Percentiles rank a stretch among this genome's conserved stretches.
Evolutionary conservation across 2,797 vertebrate genomes (phyloP).

Genomic region (Alcedo quadribrachys): DNA sequence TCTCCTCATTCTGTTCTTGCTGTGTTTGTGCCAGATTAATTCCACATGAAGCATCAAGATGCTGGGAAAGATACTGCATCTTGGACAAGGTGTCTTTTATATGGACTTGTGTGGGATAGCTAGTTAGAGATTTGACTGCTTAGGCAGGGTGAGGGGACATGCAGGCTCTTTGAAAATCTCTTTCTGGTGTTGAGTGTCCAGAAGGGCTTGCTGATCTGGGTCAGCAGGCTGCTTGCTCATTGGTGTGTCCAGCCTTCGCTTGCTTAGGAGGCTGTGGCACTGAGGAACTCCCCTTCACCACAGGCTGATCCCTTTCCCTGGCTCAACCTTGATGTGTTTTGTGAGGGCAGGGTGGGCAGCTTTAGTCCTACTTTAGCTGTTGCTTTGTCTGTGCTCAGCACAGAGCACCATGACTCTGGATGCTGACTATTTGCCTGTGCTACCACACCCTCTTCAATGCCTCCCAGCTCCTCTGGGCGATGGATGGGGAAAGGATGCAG

Average conservation of each 20-base stretch:
- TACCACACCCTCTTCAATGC: neutral
- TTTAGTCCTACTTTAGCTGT: neutral
- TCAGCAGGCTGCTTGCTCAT: neutral
- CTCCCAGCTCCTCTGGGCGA: neutral
- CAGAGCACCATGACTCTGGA: accelerated
- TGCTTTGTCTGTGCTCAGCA: neutral
- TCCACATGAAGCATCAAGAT: neutral
- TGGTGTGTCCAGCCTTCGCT: neutral
- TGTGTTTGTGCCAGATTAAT: neutral
- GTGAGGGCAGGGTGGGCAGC: neutral
- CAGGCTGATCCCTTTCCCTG: neutral
- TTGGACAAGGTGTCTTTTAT: neutral
- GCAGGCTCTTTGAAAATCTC: neutral
- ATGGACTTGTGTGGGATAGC: neutral
- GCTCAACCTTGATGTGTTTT: accelerated
- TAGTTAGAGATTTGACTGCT: neutral
- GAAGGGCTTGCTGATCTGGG: neutral
- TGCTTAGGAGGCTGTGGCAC: neutral
- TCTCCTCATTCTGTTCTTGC: neutral
- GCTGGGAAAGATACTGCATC: neutral
- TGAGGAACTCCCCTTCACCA: neutral
- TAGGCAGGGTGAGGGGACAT: neutral
- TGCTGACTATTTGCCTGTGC: neutral
- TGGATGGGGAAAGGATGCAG: conserved; percentile 18
- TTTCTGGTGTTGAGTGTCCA: neutral